Conservation (phyloP, 2,888 invertebrate species). For the Euphydryas editha region DNA sequence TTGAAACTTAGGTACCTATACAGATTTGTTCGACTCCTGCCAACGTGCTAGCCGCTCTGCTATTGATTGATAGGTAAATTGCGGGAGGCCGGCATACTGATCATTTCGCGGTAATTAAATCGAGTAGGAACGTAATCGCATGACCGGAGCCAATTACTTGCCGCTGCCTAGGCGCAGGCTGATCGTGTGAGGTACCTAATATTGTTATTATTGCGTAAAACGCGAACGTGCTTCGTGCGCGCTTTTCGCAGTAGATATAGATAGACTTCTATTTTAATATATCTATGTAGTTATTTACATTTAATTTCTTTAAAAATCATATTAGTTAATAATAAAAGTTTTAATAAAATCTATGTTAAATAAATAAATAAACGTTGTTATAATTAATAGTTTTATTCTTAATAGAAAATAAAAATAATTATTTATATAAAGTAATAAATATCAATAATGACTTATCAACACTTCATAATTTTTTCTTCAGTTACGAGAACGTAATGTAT, state of each 20-base stretch:
- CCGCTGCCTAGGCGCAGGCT: slow-evolving; percentile 75
- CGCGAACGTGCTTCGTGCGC: slow-evolving; percentile 65
- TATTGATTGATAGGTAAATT: slow-evolving; percentile 83
- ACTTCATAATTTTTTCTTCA: slow-evolving; percentile 18
- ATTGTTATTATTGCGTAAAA: slow-evolving; percentile 75
- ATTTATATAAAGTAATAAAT: slow-evolving; percentile 11
- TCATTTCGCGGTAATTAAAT: slow-evolving; percentile 83
- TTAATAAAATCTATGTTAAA: background rate
- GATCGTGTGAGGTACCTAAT: slow-evolving; percentile 74
- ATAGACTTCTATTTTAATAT: background rate
- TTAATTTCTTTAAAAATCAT: background rate
- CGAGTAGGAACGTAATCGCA: slow-evolving; percentile 81
- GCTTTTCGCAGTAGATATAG: slow-evolving; percentile 34
- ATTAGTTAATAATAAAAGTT: background rate
- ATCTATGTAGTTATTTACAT: background rate
- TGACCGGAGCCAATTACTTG: slow-evolving; percentile 80
- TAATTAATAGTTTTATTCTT: background rate
- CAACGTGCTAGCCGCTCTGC: slow-evolving; percentile 60
- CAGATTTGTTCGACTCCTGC: slow-evolving; percentile 51
- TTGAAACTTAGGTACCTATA: slow-evolving; percentile 56
- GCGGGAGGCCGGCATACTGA: slow-evolving; percentile 76
- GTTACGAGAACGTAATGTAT: slow-evolving; percentile 35
- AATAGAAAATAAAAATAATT: background rate
- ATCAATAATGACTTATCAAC: slow-evolving; percentile 7
- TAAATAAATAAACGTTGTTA: background rate